Base-by-base conservation (phyloP, 2,797 vertebrate species). In the Protosalanx chinensis region DNA sequence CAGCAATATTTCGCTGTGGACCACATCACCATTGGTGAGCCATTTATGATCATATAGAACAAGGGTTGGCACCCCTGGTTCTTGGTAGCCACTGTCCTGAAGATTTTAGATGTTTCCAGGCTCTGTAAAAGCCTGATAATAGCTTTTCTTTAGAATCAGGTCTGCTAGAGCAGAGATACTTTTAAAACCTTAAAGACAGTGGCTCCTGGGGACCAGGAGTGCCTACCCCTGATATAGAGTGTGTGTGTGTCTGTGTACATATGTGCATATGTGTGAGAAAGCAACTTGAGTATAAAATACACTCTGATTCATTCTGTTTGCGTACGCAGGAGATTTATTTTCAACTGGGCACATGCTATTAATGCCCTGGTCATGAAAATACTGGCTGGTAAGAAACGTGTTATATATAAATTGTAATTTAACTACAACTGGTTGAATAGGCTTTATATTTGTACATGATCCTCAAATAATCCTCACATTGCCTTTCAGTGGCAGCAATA, bases 401-500 rank as follows among this genome's bases (percentile, higher is more conserved):
- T n/a, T n/a, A 60, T 23, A 60, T 23, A 20, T 6, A 53, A 32
- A 4, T 30, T 18, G 49, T 3, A 71, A 23, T 70, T n/a, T 46
- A 27, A 56, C 18, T 58, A 23, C 27, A 32, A 35, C 6, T 27
- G 10, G 27, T 62, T 65, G 51, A 15, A 20, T 20, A 68, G 27
- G 6, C 51, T 68, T 18, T 23, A 46, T 8, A 13, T 46, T 13
- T 41, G 33, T 35, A 1, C 3, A 35, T 68, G 16, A 30, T 27
- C 20, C 41, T 66, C 46, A 67, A 18, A 13, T 18, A 16, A 71
- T 62, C 13, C 66, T 58, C 68, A 3, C 62, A 10, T 79, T 68
- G 56, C 69, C 33, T 68, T 7, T 60, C 76, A 94, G 94, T 93
- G 85, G 90, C 75, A 0, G 84, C 91, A 67, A 89, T 94, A 73